Base-by-base conservation (phyloP, 2,888 invertebrate species). In the Erpobdella octoculata region DNA sequence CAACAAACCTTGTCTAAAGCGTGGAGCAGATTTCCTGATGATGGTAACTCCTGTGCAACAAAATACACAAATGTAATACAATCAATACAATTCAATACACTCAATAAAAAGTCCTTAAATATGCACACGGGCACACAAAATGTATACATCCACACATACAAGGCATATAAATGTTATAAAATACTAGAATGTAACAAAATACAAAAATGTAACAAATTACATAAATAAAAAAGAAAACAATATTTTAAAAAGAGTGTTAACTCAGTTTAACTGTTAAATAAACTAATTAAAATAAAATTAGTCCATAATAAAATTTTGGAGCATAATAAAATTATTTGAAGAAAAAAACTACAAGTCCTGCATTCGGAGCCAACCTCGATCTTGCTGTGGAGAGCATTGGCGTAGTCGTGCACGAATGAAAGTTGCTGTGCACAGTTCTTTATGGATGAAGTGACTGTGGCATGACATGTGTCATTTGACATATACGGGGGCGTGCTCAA, bases 41-140 rank as follows among this genome's bases (percentile, higher is more conserved):
- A 59, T 33, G 73, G 68, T 48, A 73, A 62, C 37, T 38, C 46
- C 73, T 73, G 62, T n/a, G n/a, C n/a, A n/a, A n/a, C n/a, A n/a
- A n/a, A n/a, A n/a, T n/a, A n/a, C n/a, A n/a, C n/a, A n/a, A n/a
- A n/a, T n/a, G n/a, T n/a, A n/a, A n/a, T n/a, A n/a, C n/a, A n/a
- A n/a, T n/a, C n/a, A n/a, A n/a, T n/a, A n/a, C n/a, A n/a, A n/a
- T n/a, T n/a, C n/a, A n/a, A n/a, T n/a, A n/a, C n/a, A n/a, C n/a
- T n/a, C n/a, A n/a, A n/a, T n/a, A n/a, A n/a, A n/a, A n/a, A n/a
- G n/a, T n/a, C n/a, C n/a, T n/a, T n/a, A n/a, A n/a, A n/a, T n/a
- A n/a, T n/a, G n/a, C n/a, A n/a, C n/a, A n/a, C n/a, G n/a, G n/a
- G n/a, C n/a, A n/a, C n/a, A n/a, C n/a, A n/a, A n/a, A n/a, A n/a